Evolutionary conservation across 2,888 invertebrate species (phyloP).

Genomic region (Deroplatys truncata): DNA sequence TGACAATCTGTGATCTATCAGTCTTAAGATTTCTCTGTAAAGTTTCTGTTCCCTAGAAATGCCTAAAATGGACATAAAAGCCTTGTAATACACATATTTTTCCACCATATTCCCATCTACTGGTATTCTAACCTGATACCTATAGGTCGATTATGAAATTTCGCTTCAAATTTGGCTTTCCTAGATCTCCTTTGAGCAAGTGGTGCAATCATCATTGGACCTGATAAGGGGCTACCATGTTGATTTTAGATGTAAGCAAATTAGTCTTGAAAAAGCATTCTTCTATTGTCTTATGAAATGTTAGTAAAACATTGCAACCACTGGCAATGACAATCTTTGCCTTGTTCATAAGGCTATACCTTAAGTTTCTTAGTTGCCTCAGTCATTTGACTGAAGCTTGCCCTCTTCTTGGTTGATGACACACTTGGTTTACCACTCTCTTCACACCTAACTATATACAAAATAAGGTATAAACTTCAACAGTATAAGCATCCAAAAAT

Average conservation of each 20-base stretch:
- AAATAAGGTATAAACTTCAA: no score
- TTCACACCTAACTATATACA: neutral
- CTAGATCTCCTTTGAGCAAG: neutral
- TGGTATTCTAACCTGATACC: neutral
- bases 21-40: no score
- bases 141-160: neutral
- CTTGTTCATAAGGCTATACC: neutral
- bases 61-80: neutral
- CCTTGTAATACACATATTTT: neutral
- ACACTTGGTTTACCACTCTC: neutral
- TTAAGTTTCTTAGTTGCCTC: neutral
- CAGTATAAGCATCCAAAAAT: no score
- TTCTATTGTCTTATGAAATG: no score
- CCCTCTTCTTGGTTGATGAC: neutral
- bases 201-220: neutral
- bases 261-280: neutral
- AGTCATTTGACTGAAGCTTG: neutral
- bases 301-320: no score
- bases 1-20: neutral
- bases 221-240: neutral
- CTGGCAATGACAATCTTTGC: neutral
- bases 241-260: neutral
- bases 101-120: neutral
- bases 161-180: neutral
- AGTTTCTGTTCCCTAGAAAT: neutral